Percentiles rank a stretch among this genome's conserved stretches.
These are phyloP conservation scores for Manacus vitellinus DNA, from an alignment of 2,113 vertebrate species.

Conservation along the genomic window DNA sequence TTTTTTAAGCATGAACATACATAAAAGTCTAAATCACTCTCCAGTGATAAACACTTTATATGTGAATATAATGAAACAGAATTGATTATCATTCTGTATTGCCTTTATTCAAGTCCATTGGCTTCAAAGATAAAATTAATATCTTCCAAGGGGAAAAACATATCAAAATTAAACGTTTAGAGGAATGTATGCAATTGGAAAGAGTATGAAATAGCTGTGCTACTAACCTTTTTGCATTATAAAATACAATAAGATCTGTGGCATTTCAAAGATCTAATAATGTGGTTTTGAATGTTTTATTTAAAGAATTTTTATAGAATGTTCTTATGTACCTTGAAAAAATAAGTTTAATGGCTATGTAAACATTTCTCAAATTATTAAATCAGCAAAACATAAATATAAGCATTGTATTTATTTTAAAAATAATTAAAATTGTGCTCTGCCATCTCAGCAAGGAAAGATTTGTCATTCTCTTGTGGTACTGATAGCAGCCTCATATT, in stretches of 20 bases:
- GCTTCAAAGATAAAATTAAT: neutral
- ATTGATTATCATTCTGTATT: neutral
- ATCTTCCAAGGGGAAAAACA: neutral
- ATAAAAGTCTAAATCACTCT: neutral
- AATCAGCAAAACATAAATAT: neutral
- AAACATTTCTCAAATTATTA: neutral
- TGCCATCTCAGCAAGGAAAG: neutral
- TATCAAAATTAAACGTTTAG: neutral
- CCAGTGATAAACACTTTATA: neutral
- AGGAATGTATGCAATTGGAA: neutral
- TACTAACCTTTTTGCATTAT: neutral
- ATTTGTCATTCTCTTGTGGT: neutral
- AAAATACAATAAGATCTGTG: neutral
- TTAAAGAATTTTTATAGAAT: constrained; percentile 16
- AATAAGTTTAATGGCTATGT: neutral
- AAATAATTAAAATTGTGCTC: constrained; percentile 19
- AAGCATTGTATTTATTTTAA: neutral
- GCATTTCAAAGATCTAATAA: neutral
- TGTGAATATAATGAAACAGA: neutral
- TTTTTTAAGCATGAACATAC: neutral
- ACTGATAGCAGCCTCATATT: neutral
- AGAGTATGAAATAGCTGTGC: neutral
- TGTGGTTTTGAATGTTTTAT: neutral
- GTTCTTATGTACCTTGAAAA: neutral
- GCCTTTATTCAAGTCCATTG: neutral